These are phyloP conservation scores for Plutella xylostella DNA, from an alignment of 2,888 invertebrate species.

Conservation along the genomic window DNA sequence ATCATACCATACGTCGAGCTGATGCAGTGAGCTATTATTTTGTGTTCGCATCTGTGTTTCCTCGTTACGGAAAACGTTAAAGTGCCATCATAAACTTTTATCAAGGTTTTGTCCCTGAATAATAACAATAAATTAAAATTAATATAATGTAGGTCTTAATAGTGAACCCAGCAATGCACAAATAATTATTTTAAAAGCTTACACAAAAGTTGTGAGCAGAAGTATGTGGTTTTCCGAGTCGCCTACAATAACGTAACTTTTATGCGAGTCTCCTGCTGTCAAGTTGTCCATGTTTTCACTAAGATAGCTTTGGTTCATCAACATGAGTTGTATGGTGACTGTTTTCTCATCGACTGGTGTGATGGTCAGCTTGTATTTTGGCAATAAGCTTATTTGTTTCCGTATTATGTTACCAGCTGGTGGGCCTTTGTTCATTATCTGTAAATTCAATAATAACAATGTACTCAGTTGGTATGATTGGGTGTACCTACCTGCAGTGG, in stretches of 20 bases:
- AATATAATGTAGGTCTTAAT: too few species aligned
- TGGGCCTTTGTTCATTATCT: constrained; percentile 80
- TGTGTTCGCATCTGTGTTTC: constrained; percentile 43
- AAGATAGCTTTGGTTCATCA: constrained; percentile 55
- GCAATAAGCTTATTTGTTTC: constrained; percentile 72
- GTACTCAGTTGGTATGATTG: not conserved
- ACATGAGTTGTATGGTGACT: constrained; percentile 37
- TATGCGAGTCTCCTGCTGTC: constrained; percentile 64
- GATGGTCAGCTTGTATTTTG: constrained; percentile 68
- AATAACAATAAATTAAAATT: not conserved
- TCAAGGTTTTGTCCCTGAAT: constrained; percentile 53
- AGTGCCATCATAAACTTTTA: constrained; percentile 48
- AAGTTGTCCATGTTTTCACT: constrained; percentile 43
- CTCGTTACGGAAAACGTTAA: constrained; percentile 52
- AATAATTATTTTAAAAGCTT: constrained; percentile 12
- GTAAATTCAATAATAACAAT: constrained; percentile 9
- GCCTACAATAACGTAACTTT: constrained; percentile 72
- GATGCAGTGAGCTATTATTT: constrained; percentile 65
- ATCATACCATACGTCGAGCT: constrained; percentile 68
- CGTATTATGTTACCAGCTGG: constrained; percentile 78
- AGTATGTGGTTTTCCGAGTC: constrained; percentile 74
- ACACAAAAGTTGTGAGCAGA: constrained; percentile 67
- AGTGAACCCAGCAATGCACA: too few species aligned
- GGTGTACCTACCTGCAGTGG: too few species aligned
- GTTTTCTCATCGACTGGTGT: constrained; percentile 37